Base-by-base conservation (phyloP, 2,797 vertebrate species). In the Hemibagrus guttatus region DNA sequence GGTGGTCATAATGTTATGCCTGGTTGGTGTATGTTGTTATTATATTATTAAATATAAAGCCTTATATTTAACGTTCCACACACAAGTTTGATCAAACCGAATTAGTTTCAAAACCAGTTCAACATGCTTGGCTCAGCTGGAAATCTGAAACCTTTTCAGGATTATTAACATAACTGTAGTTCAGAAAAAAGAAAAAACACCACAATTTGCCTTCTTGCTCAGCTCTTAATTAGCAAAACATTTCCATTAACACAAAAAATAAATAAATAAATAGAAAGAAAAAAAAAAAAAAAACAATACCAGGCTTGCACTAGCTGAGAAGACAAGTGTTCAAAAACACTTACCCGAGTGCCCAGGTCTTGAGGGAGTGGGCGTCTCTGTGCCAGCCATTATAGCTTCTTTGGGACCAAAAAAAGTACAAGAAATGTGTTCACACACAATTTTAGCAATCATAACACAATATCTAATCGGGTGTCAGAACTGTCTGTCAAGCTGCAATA, bases 331-430 rank as follows among this genome's bases (percentile, higher is more conserved):
- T 13, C 66, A 71, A 23, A n/a, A 12, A 16, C 2, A 35, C 96
- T 97, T 88, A 99, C 98, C 96, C 96, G 56, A 99, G 72, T 0
- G 95, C 97, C 98, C 98, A 99, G 39, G 92, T 92, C 92, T 95
- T 95, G 81, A 99, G 94, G 6, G 98, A 98, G 79, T 97, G 95
- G 0, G 98, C 94, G 87, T 99, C 97, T 92, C 97, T 95, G 91
- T 98, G 94, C 98, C 98, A 99, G 72, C 97, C 97, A 71, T 92
- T 98, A 90, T 98, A 99, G 81, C 90, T 96, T 90, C 98, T 99
- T 86, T 85, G 81, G 90, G 23, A 79, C 14, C 68, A 56, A 85
- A 89, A 83, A 86, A 79, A 66, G 39, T 0, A 64, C 42, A n/a
- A 2, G 23, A 59, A 69, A 11, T 17, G 68, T 26, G 11, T 19